Evolutionary conservation across 2,888 invertebrate species (phyloP).

Genomic region (Aphodius sticticus): DNA sequence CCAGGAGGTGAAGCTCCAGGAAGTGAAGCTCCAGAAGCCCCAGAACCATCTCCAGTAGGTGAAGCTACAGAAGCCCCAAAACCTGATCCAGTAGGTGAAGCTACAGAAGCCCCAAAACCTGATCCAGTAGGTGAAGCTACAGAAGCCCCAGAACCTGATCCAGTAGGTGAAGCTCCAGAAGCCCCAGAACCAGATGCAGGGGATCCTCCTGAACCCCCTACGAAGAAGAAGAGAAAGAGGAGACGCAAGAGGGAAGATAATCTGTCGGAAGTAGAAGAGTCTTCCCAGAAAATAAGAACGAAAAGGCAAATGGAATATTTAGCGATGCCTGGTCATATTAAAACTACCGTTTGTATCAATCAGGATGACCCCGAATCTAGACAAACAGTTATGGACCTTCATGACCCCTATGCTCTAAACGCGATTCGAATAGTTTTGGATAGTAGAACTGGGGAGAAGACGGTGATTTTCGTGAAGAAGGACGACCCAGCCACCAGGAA

Average conservation of each 20-base stretch:
- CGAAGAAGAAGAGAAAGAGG: not conserved
- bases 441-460: constrained; percentile 7
- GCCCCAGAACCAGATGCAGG: not conserved
- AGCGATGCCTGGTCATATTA: not conserved
- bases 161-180: constrained; percentile 5
- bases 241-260: constrained; percentile 4
- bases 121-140: not conserved
- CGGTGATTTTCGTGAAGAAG: constrained; percentile 7
- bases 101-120: too few species aligned
- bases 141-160: not conserved
- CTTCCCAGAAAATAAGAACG: not conserved
- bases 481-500: not conserved
- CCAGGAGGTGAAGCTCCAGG: not conserved
- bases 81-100: too few species aligned
- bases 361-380: constrained; percentile 9
- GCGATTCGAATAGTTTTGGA: not conserved
- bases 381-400: not conserved
- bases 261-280: not conserved
- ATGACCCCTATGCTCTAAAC: not conserved
- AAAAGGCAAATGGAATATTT: not conserved
- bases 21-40: not conserved
- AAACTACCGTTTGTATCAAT: constrained; percentile 9
- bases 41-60: not conserved
- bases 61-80: too few species aligned
- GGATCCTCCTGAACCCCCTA: not conserved